Conservation (phyloP, 1,140 invertebrate genomes). For the Leptopilina boulardi region DNA sequence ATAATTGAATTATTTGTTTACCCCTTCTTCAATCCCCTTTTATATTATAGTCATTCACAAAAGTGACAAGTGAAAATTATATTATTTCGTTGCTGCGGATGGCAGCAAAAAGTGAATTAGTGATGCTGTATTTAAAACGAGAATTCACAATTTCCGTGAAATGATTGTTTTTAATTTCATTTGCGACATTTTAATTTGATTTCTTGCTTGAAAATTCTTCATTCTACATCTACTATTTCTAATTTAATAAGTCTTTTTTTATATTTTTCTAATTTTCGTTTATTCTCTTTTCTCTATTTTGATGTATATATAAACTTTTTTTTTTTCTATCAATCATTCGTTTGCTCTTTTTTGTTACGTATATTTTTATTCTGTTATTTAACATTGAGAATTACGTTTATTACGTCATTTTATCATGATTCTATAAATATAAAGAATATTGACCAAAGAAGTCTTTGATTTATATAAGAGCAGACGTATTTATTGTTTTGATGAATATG, state of each 20-base stretch:
- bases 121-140: not conserved
- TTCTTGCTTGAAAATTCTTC: not conserved
- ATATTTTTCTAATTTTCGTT: not conserved
- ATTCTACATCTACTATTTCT: not conserved
- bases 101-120: not conserved
- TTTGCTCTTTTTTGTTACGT: no score
- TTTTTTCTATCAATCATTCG: no score
- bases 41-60: not conserved
- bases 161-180: conserved; percentile 18
- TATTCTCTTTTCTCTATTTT: no score
- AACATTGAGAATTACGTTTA: no score
- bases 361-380: no score
- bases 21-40: not conserved
- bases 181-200: conserved; percentile 16
- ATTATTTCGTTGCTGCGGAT: not conserved
- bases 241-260: not conserved
- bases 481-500: no score
- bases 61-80: conserved; percentile 18
- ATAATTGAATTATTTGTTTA: conserved; percentile 18
- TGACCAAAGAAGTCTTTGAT: no score
- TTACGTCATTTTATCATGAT: no score
- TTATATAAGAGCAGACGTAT: no score
- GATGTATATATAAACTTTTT: no score
- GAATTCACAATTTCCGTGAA: not conserved
- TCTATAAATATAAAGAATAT: no score